Evolutionary conservation across 2,113 vertebrate species (phyloP).

Genomic region (Rallus limicola): DNA sequence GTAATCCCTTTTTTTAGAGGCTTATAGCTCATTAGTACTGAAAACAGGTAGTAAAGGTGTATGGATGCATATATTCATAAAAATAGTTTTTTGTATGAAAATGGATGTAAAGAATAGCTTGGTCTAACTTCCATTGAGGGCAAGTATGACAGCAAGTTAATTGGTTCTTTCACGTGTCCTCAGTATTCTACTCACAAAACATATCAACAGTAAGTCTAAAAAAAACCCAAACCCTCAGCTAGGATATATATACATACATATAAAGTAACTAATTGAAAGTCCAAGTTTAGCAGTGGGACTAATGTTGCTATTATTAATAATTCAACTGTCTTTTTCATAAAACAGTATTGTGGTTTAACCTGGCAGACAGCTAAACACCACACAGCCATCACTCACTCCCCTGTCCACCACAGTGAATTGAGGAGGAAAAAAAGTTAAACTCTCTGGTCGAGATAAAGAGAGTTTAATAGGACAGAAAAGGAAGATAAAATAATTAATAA

Average conservation of each 20-base stretch:
- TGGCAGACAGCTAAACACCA: too few relatives aligned
- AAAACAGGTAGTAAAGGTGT: neutral
- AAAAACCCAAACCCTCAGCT: neutral
- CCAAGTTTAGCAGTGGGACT: neutral
- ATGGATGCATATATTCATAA: neutral
- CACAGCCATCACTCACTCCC: too few relatives aligned
- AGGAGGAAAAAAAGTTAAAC: too few relatives aligned
- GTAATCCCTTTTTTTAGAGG: neutral
- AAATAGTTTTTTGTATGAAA: neutral
- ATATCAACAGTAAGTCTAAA: neutral
- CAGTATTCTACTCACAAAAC: neutral
- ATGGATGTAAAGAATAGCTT: neutral
- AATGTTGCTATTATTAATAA: neutral
- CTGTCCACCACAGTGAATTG: too few relatives aligned
- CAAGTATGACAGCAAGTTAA: neutral
- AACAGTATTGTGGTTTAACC: neutral
- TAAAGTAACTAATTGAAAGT: neutral
- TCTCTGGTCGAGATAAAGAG: too few relatives aligned
- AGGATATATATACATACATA: neutral
- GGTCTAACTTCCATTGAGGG: neutral
- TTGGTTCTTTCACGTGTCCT: neutral
- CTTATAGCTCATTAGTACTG: neutral
- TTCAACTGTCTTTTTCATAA: neutral
- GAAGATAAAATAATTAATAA: too few relatives aligned
- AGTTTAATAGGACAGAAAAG: too few relatives aligned